Conservation (phyloP, 2,797 vertebrate genomes). For the Microctenopoma steveboyesi region DNA sequence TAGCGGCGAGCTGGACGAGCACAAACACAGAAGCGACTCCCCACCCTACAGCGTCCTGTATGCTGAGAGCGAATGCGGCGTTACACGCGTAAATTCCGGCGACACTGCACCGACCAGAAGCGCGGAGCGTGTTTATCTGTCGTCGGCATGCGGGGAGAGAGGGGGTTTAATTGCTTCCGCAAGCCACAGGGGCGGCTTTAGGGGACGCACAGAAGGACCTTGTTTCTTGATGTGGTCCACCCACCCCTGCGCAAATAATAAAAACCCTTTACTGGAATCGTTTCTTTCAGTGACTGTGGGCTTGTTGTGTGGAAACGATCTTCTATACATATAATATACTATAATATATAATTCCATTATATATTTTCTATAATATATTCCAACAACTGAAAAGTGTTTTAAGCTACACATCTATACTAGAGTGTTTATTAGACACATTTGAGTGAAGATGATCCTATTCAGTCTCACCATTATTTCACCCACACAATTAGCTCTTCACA, state of each 20-base stretch:
- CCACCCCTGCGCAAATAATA: conserved; percentile 29
- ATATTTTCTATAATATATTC: background rate
- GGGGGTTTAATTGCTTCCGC: conserved; percentile 76
- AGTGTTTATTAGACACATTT: no score
- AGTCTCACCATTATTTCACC: no score
- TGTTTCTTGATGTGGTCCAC: conserved; percentile 41
- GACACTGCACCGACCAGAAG: background rate
- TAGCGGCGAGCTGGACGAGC: conserved; percentile 41
- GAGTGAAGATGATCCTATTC: no score
- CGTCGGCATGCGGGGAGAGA: conserved; percentile 39
- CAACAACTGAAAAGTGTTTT: background rate
- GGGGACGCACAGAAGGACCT: conserved; percentile 39
- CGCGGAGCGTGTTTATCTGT: conserved; percentile 29
- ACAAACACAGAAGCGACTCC: conserved; percentile 6
- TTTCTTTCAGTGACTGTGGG: background rate
- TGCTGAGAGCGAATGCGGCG: background rate
- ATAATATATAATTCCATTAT: no score
- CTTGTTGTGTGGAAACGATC: background rate
- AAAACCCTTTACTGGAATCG: background rate
- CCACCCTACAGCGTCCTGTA: background rate
- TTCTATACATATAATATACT: no score
- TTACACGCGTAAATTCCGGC: background rate
- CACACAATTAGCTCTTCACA: no score
- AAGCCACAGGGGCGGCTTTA: conserved; percentile 58
- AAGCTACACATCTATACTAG: no score